Evolutionary conservation across 1,140 invertebrate species (phyloP), one percentile per base, ranked within the genome.

Genomic region (Drosophila navojoa): DNA sequence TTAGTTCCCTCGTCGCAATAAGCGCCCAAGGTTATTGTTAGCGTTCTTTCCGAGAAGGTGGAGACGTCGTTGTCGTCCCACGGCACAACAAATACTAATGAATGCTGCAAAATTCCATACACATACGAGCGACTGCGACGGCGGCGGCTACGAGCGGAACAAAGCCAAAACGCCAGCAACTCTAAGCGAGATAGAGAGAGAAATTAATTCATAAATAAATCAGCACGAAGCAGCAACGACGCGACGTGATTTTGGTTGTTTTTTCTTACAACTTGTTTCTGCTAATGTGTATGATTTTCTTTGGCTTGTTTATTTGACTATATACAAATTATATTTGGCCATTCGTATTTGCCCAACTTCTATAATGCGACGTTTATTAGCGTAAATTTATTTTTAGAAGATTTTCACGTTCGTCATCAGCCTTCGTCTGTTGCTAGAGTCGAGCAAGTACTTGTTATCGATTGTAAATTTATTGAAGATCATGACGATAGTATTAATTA

Each of bases 141-240:
- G 52, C 35, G 11, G 58, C 69, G 15, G 50, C 67, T 19, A 62
- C 47, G 55, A 53, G 57, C 79, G 66, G 79, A 57, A 71, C 74
- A 74, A 62, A 71, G 77, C 75, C 58, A 29, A 69, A 70, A 70
- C 61, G 50, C 27, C 47, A 57, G 52, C 35, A 62, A 47, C 59
- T 38, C 35, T 63, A 82, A 53, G 72, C 68, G 60, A 76, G 79
- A 76, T 76, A 76, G 68, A 63, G 76, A 79, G 76, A 82, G 80
- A 84, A 84, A 84, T 77, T 77, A 79, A 79, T 84, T 84, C 81
- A 84, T 84, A 84, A 84, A 84, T 84, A 84, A 84, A 84, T 79
- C 80, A 76, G 71, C 79, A 77, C 76, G 62, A 64, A 66, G 40
- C 58, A 52, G 27, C 55, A 40, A 71, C 35, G 67, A 72, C 62